Percentiles rank a stretch among this genome's conserved stretches.
Evolutionary conservation across 2,113 vertebrate genomes (phyloP).

Genomic region (Raphicerus campestris): DNA sequence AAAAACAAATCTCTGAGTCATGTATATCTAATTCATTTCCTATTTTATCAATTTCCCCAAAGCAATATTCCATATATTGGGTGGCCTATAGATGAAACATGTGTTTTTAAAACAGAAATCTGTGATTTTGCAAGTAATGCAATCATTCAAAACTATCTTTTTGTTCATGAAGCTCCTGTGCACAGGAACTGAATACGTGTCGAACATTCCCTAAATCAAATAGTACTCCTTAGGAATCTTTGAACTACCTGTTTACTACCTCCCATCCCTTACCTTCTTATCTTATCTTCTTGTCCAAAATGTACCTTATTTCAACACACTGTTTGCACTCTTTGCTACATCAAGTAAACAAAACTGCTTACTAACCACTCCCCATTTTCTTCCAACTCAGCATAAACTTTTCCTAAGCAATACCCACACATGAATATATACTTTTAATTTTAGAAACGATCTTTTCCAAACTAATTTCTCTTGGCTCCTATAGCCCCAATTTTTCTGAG

Average conservation of each 20-base stretch:
- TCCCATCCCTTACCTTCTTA: neutral
- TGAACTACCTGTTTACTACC: neutral
- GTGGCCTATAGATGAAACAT: neutral
- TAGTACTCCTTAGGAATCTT: neutral
- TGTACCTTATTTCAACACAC: neutral
- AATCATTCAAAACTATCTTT: neutral
- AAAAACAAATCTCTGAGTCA: neutral
- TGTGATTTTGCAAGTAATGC: neutral
- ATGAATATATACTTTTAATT: neutral
- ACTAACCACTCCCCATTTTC: neutral
- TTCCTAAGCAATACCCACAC: neutral
- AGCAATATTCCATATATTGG: neutral
- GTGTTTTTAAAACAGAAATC: neutral
- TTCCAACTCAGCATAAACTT: neutral
- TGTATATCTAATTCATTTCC: neutral
- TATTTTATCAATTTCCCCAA: constrained; percentile 8
- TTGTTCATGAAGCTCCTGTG: neutral
- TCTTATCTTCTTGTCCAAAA: neutral
- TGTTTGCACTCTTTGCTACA: neutral
- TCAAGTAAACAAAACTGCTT: neutral
- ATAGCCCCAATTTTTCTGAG: neutral
- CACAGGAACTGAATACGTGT: neutral
- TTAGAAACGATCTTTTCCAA: neutral
- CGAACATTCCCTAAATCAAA: neutral
- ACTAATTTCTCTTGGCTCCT: neutral